Percentiles rank a stretch among this genome's conserved stretches.
These are phyloP conservation scores for Ibycter americanus DNA, from an alignment of 2,797 vertebrate genomes.

Conservation along the genomic window DNA sequence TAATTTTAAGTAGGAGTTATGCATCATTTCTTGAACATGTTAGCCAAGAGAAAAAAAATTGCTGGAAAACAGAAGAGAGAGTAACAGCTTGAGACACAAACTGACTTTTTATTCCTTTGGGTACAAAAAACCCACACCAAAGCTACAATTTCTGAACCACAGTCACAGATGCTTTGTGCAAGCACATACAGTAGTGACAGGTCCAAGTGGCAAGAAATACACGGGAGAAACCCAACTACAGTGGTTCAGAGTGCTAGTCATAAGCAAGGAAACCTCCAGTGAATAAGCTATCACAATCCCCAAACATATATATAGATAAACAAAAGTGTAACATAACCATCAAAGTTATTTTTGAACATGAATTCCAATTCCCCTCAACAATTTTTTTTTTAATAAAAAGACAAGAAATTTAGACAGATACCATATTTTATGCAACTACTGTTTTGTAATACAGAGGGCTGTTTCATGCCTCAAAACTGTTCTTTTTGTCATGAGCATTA, in stretches of 20 bases:
- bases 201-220: background rate
- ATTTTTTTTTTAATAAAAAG: background rate
- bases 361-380: background rate
- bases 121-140: background rate
- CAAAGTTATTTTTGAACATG: background rate
- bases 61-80: background rate
- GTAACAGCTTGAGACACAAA: background rate
- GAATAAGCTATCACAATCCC: background rate
- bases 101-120: slow-evolving; percentile 5
- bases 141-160: background rate
- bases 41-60: background rate
- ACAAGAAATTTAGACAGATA: background rate
- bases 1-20: background rate
- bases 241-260: background rate
- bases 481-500: background rate
- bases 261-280: background rate
- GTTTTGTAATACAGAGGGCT: background rate
- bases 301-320: background rate
- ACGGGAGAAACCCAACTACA: background rate
- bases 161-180: background rate
- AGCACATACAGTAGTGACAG: background rate
- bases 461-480: background rate
- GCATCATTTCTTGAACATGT: background rate
- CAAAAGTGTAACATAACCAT: background rate
- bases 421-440: background rate